phyloP scores from a whole-genome alignment of 2,113 vertebrate genomes.

The Hemichromis elongatus region DNA sequence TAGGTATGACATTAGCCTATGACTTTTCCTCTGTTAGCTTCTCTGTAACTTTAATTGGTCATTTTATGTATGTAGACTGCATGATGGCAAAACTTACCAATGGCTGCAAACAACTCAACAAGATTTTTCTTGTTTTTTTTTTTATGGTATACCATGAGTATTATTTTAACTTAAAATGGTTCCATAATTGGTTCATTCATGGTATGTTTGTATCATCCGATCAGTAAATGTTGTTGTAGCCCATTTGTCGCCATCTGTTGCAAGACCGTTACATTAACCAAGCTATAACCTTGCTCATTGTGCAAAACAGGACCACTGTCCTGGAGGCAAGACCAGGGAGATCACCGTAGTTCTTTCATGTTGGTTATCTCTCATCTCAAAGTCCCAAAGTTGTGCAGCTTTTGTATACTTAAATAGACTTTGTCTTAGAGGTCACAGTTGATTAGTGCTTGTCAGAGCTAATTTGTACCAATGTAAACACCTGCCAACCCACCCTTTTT shows the following conservation, averaged over 20 bases:
- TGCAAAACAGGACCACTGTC: not conserved
- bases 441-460: not conserved
- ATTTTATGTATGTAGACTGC: not conserved
- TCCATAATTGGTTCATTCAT: not conserved
- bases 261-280: not conserved
- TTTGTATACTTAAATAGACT: not conserved
- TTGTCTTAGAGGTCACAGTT: not conserved
- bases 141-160: not conserved
- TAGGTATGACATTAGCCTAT: not conserved
- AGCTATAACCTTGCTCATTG: not conserved
- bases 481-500: not conserved
- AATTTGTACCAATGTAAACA: not conserved
- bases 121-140: not conserved
- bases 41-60: not conserved
- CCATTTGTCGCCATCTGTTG: not conserved
- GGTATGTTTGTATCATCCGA: not conserved
- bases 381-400: not conserved
- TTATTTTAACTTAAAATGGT: not conserved
- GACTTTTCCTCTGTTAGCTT: not conserved
- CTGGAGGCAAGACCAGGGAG: not conserved
- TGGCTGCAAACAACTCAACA: not conserved
- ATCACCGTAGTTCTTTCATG: not conserved
- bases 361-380: not conserved
- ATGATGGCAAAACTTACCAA: not conserved
- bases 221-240: not conserved